Evolutionary conservation across 1,140 invertebrate species (phyloP).

Genomic region (Ips nitidus): DNA sequence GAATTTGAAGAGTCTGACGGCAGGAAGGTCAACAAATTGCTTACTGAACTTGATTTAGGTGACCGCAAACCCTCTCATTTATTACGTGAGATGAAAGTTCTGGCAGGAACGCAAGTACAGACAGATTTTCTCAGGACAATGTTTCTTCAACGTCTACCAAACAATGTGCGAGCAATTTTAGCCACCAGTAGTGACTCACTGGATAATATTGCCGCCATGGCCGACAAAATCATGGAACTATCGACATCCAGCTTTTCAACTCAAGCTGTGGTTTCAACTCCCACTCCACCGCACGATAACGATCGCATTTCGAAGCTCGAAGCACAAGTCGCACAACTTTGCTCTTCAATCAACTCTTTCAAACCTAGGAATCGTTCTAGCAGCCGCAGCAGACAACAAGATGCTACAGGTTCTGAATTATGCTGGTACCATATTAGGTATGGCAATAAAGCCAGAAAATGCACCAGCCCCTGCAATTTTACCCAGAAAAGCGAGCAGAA

Average conservation of each 20-base stretch:
- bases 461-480: conserved; percentile 26
- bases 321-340: conserved; percentile 5
- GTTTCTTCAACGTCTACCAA: background rate
- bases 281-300: background rate
- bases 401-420: conserved; percentile 10
- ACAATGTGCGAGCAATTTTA: conserved; percentile 15
- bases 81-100: background rate
- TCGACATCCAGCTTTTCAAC: background rate
- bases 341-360: background rate
- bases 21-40: background rate
- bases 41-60: background rate
- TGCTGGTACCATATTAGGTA: conserved; percentile 44
- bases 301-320: background rate
- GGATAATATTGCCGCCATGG: conserved; percentile 32
- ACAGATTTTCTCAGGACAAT: background rate
- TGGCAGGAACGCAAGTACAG: background rate
- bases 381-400: background rate
- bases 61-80: conserved; percentile 1
- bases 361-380: background rate
- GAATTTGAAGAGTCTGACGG: background rate
- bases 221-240: conserved; percentile 35
- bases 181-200: conserved; percentile 4
- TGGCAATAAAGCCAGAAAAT: conserved; percentile 38
- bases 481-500: background rate
- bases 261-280: background rate